These are phyloP conservation scores for Panorpa germanica DNA, from an alignment of 2,888 invertebrate species.

Conservation along the genomic window DNA sequence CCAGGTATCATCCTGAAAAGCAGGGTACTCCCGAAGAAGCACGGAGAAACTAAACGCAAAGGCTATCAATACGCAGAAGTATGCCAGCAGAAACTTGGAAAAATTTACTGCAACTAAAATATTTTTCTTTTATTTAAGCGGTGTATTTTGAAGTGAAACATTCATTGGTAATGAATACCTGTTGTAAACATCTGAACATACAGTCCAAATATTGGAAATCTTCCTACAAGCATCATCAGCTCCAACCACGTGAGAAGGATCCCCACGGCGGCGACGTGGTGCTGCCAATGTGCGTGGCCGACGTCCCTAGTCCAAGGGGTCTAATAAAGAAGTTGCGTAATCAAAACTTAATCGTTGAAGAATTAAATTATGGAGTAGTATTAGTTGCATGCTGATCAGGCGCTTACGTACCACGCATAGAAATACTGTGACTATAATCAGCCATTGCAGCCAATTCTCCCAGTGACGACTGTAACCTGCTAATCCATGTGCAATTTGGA, in stretches of 20 bases:
- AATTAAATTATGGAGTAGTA: neutral
- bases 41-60: slow-evolving; percentile 70
- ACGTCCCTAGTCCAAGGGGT: slow-evolving; percentile 25
- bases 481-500: slow-evolving; percentile 56
- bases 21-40: slow-evolving; percentile 54
- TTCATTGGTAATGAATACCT: slow-evolving; percentile 20
- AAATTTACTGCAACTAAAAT: slow-evolving; percentile 59
- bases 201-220: slow-evolving; percentile 70
- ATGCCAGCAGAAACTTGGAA: slow-evolving; percentile 60
- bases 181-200: slow-evolving; percentile 81
- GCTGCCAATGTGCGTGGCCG: slow-evolving; percentile 41
- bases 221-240: slow-evolving; percentile 67
- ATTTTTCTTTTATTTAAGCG: slow-evolving; percentile 3
- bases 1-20: slow-evolving; percentile 38
- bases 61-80: slow-evolving; percentile 60
- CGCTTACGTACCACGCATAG: slow-evolving; percentile 36
- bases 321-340: slow-evolving; percentile 18
- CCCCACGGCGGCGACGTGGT: slow-evolving; percentile 61
- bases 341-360: neutral
- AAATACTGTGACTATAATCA: slow-evolving; percentile 53
- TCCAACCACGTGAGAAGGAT: slow-evolving; percentile 69
- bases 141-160: slow-evolving; percentile 5
- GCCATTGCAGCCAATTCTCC: slow-evolving; percentile 73
- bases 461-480: slow-evolving; percentile 55
- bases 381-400: slow-evolving; percentile 12